These are phyloP conservation scores for Colletes gigas DNA, from an alignment of 1,140 invertebrate species.

Conservation along the genomic window DNA sequence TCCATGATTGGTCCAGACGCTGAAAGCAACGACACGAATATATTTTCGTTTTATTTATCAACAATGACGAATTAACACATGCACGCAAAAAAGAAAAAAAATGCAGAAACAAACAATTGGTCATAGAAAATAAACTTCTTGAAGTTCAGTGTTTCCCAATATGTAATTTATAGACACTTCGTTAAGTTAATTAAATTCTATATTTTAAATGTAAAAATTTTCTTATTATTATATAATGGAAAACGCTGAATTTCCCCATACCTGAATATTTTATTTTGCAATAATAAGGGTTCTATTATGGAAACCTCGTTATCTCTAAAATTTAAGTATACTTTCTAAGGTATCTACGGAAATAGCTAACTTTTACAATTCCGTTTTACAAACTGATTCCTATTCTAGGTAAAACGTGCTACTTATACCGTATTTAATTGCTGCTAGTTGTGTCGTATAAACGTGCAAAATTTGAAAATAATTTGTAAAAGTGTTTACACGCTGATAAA, in stretches of 20 bases:
- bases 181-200: background rate
- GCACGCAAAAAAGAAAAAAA: slow-evolving; percentile 49
- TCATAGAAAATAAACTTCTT: slow-evolving; percentile 23
- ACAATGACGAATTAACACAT: slow-evolving; percentile 40
- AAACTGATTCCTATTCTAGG: slow-evolving; percentile 11
- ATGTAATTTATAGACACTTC: background rate
- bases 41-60: background rate
- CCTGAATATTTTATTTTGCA: slow-evolving; percentile 18
- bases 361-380: background rate
- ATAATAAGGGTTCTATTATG: slow-evolving; percentile 18
- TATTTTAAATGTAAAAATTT: background rate
- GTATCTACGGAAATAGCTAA: slow-evolving; percentile 39
- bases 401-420: slow-evolving; percentile 11
- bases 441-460: slow-evolving; percentile 28
- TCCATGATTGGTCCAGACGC: slow-evolving; percentile 93
- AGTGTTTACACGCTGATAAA: background rate
- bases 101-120: slow-evolving; percentile 40
- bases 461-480: background rate
- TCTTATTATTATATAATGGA: slow-evolving; percentile 1
- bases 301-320: slow-evolving; percentile 26
- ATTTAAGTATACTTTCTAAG: slow-evolving; percentile 32
- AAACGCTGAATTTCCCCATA: slow-evolving; percentile 46
- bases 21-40: slow-evolving; percentile 76
- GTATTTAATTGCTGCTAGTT: slow-evolving; percentile 15
- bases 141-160: slow-evolving; percentile 29